Evolutionary conservation across 2,888 invertebrate species (phyloP), one percentile per base, ranked within the genome.

Genomic region (Tenthredo amoena): DNA sequence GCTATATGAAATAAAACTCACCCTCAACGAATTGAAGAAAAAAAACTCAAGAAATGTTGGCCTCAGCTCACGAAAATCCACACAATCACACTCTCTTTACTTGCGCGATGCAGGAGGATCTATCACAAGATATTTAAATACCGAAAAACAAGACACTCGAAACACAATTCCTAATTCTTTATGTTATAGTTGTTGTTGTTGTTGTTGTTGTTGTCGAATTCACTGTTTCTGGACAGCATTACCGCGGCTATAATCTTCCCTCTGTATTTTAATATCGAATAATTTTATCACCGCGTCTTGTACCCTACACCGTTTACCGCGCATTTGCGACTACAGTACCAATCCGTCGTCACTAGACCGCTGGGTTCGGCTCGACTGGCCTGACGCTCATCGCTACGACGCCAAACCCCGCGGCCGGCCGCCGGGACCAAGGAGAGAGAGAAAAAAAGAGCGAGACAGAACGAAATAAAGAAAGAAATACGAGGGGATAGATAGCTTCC

Each of bases 271-370:
- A 50, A 50, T 26, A 18, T 62, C 9, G 62, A 7, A 10, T 62
- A 26, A 34, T 68, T 68, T 68, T 7, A 12, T 68, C 34, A 68
- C 68, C 34, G 34, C 34, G 68, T 26, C 34, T 26, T 85, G 84
- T 79, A 84, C 86, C 85, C 87, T 87, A 87, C 88, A 87, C 88
- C 87, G 88, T 89, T 87, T 88, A 87, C 87, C 88, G 88, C 90
- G 89, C 90, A 88, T 90, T 89, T 90, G 89, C 86, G 86, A 58
- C 77, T 43, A 26, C 40, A 9, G 40, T 15, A 26, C 37, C 40
- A 15, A 74, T 3, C 6, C 43, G 43, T 74, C 43, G 10, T 26
- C 21, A 68, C 68, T 68, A 34, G 68, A 34, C 34, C 26, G 72
- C 43, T 74, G 72, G 43, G 72, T 74, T 74, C 21, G 72, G 72